These are phyloP conservation scores for Nilaparvata lugens DNA, from an alignment of 1,140 invertebrate species.

Conservation along the genomic window DNA sequence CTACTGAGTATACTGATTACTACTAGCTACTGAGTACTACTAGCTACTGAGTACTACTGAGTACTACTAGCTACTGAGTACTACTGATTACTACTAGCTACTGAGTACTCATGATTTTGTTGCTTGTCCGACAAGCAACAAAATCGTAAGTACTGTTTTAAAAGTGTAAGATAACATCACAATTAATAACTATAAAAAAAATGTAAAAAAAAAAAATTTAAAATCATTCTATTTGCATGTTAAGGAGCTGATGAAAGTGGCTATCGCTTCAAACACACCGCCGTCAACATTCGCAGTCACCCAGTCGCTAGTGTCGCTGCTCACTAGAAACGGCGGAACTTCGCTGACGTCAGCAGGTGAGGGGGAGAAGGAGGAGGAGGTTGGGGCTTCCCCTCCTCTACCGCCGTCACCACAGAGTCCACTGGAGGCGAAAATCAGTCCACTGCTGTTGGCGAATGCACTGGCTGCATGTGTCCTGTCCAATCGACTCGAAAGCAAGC, in stretches of 20 bases:
- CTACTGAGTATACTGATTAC: no score
- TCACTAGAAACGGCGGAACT: conserved; percentile 39
- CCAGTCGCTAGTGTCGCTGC: conserved; percentile 47
- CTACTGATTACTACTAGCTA: no score
- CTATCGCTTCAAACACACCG: conserved; percentile 27
- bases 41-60: no score
- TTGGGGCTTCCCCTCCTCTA: not conserved
- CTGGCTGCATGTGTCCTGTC: conserved; percentile 51
- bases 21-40: no score
- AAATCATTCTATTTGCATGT: not conserved
- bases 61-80: no score
- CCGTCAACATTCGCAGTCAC: conserved; percentile 44
- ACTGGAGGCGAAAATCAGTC: conserved; percentile 30
- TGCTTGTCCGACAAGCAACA: no score
- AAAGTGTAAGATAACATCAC: no score
- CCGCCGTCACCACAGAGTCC: conserved; percentile 15
- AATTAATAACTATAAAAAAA: no score
- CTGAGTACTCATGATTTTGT: no score
- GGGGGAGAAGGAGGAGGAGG: no score
- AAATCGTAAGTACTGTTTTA: no score
- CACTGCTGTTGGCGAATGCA: conserved; percentile 50
- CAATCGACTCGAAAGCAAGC: conserved; percentile 35
- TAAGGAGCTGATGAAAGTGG: conserved; percentile 44
- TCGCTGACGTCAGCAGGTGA: conserved; percentile 33
- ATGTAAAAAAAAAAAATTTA: no score